Base-by-base conservation (phyloP, 1,140 invertebrate genomes). In the Drosophila nigrodunni region DNA sequence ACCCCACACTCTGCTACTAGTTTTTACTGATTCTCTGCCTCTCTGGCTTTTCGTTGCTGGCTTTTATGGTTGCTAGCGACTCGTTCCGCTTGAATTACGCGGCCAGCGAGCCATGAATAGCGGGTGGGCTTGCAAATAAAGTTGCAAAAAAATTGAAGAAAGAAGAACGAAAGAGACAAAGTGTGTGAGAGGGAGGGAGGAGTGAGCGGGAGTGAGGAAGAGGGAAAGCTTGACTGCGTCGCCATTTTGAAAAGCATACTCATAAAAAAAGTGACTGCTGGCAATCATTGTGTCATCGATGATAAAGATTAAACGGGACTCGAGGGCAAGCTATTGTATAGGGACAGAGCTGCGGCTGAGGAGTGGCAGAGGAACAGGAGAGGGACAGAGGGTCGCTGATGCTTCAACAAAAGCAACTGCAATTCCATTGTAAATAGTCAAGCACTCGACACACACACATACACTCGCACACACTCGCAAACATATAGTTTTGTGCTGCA, bases 361-460 rank as follows among this genome's bases (percentile, higher is more conserved):
- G 2, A 30, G 25, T 2, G 25, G 25, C 25, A 30, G 25, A 30
- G 25, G 25, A 4, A 6, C 25, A 30, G 25, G 25, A 5, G 25
- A 30, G 25, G 25, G 25, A 30, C 25, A 30, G 25, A 30, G 25
- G 25, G 3, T 30, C 43, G n/a, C 8, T 25, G 54, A 46, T 52
- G 34, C 15, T 21, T 13, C 25, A 82, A 68, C 83, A 87, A 88
- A 82, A 87, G 79, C 82, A 79, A 80, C 75, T 88, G 85, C 83
- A 83, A 73, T 89, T 71, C 80, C 67, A 88, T 88, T 89, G 83
- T 89, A 88, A 88, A 88, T 89, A 89, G 72, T 88, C 73, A 73
- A 78, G 82, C 74, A 80, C 72, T 74, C 72, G 30, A 57, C 37
- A 58, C 21, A 15, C 18, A 55, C 43, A 58, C 55, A 30, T 5